phyloP scores from a whole-genome alignment of 2,113 vertebrate genomes.

The Odobenus rosmarus region DNA sequence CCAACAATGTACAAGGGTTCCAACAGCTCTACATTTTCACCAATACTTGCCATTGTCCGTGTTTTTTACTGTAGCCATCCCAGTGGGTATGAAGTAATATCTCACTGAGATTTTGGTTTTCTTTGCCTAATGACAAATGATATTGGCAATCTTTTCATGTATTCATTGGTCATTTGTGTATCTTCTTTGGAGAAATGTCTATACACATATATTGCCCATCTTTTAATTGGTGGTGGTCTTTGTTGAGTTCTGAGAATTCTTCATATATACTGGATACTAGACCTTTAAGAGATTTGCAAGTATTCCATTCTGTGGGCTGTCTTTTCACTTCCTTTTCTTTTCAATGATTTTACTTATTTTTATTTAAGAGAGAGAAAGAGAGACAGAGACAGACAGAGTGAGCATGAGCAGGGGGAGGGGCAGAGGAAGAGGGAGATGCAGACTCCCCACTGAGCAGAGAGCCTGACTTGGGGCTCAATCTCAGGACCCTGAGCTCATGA shows the following conservation, averaged over 20 bases:
- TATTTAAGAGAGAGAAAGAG: background rate
- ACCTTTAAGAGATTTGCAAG: background rate
- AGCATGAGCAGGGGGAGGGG: background rate
- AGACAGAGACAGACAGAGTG: background rate
- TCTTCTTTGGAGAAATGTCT: background rate
- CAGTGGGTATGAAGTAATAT: background rate
- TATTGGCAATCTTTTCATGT: background rate
- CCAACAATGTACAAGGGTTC: background rate
- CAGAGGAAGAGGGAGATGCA: background rate
- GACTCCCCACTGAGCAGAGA: background rate
- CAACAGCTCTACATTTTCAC: background rate
- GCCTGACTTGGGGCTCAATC: background rate
- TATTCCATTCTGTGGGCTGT: background rate
- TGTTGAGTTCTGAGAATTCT: background rate
- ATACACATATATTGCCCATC: background rate
- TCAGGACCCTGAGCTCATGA: background rate
- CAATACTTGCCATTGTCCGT: background rate
- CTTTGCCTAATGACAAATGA: background rate
- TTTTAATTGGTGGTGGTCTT: background rate
- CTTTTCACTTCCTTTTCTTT: background rate
- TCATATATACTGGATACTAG: background rate
- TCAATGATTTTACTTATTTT: background rate
- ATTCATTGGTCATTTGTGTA: background rate
- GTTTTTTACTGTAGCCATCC: background rate
- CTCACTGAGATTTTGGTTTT: background rate